Conservation (phyloP, 1,140 invertebrate genomes). For the Pseudomyrmex cubaensis region DNA sequence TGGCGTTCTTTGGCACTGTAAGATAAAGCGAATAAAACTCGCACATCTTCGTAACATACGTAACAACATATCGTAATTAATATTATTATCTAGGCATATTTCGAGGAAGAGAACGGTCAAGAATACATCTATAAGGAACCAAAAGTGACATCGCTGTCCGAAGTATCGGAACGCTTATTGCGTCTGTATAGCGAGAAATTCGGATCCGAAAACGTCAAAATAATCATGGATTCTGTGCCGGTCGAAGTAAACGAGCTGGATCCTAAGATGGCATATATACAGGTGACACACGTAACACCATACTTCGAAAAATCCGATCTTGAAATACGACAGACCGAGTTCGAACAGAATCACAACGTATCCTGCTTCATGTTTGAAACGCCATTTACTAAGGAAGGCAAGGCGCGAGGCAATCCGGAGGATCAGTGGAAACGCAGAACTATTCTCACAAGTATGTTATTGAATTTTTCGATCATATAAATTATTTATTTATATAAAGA, state of each 20-base stretch:
- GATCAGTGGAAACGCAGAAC: slow-evolving; percentile 96
- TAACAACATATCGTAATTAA: slow-evolving; percentile 3
- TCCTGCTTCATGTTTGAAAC: slow-evolving; percentile 96
- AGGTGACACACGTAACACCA: slow-evolving; percentile 94
- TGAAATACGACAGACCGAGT: slow-evolving; percentile 89
- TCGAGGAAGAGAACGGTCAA: slow-evolving; percentile 95
- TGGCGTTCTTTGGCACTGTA: slow-evolving; percentile 93
- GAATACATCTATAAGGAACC: slow-evolving; percentile 99
- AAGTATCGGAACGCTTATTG: slow-evolving; percentile 94
- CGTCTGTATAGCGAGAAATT: slow-evolving; percentile 94
- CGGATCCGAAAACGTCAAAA: slow-evolving; percentile 93
- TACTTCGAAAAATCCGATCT: slow-evolving; percentile 91
- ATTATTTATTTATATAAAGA: neutral
- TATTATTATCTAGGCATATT: slow-evolving; percentile 89
- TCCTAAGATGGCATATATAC: slow-evolving; percentile 94
- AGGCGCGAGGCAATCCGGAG: slow-evolving; percentile 91
- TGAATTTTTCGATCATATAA: slow-evolving; percentile 35
- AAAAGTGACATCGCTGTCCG: slow-evolving; percentile 96
- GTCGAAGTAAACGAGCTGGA: slow-evolving; percentile 92
- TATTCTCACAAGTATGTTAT: slow-evolving; percentile 90
- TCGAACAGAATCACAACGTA: slow-evolving; percentile 95
- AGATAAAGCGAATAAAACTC: slow-evolving; percentile 63
- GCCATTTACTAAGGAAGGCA: slow-evolving; percentile 94
- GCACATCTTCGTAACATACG: neutral
- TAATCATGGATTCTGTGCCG: slow-evolving; percentile 96